Conservation (phyloP, 2,888 invertebrate species). For the Caenorhabditis sp. region DNA sequence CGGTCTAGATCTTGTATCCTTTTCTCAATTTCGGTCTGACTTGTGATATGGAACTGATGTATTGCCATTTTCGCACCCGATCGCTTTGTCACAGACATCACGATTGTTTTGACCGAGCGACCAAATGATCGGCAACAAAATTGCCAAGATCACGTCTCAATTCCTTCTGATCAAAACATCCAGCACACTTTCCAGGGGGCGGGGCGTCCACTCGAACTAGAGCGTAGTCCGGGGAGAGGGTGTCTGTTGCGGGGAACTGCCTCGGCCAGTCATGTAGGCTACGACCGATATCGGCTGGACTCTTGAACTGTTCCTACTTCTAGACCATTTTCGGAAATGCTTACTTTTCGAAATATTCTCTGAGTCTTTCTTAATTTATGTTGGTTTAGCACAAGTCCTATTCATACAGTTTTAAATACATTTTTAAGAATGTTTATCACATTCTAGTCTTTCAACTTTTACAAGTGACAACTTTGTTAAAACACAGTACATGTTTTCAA, state of each 20-base stretch:
- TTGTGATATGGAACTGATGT: conserved; percentile 33
- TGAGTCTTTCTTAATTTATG: no score
- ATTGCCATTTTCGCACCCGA: conserved; percentile 31
- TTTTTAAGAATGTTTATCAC: no score
- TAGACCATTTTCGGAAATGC: no score
- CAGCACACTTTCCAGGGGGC: conserved; percentile 46
- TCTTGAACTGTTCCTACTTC: background rate
- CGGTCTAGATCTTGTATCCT: no score
- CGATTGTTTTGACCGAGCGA: conserved; percentile 24
- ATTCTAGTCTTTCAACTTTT: no score
- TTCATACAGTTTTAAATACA: no score
- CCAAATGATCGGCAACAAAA: conserved; percentile 46
- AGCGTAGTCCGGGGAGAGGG: conserved; percentile 49
- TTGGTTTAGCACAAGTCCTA: no score
- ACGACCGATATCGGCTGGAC: background rate
- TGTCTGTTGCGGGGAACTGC: conserved; percentile 1
- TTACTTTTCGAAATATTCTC: no score
- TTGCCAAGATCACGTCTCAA: conserved; percentile 39
- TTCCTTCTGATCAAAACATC: conserved; percentile 52
- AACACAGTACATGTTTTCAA: no score
- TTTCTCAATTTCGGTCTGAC: background rate
- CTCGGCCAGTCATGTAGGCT: background rate
- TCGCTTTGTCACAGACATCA: conserved; percentile 24
- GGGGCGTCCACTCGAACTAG: conserved; percentile 15
- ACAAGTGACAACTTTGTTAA: no score